Evolutionary conservation across 2,113 vertebrate genomes (phyloP).

Genomic region (Motacilla alba): DNA sequence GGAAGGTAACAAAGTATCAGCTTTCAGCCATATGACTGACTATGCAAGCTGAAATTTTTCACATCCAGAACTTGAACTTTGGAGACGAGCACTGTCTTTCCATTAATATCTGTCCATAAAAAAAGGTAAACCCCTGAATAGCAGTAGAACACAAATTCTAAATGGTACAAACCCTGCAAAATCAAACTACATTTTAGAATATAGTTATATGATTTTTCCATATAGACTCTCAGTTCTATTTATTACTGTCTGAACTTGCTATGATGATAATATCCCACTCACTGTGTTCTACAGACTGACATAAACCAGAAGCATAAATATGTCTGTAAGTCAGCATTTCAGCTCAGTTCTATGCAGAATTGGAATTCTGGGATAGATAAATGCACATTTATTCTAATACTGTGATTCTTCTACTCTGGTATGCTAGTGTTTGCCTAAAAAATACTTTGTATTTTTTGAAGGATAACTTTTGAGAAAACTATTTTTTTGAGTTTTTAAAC

Average conservation of each 20-base stretch:
- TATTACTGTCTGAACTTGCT: not conserved
- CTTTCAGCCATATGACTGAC: not conserved
- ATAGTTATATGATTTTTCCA: not conserved
- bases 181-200: not conserved
- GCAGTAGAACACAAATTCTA: not conserved
- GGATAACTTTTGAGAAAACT: not conserved
- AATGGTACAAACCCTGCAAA: not conserved
- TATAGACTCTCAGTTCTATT: not conserved
- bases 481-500: not conserved
- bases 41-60: not conserved
- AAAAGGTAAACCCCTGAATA: not conserved
- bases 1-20: not conserved
- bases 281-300: not conserved
- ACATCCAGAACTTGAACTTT: not conserved
- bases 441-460: not conserved
- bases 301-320: not conserved
- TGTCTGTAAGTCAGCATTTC: not conserved
- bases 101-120: not conserved
- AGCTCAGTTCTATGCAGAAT: not conserved
- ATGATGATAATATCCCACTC: not conserved
- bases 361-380: not conserved
- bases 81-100: not conserved
- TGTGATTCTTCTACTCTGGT: not conserved
- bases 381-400: not conserved
- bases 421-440: not conserved